These are phyloP conservation scores for Tortricodes alternella DNA, from an alignment of 2,888 invertebrate genomes.

Conservation along the genomic window DNA sequence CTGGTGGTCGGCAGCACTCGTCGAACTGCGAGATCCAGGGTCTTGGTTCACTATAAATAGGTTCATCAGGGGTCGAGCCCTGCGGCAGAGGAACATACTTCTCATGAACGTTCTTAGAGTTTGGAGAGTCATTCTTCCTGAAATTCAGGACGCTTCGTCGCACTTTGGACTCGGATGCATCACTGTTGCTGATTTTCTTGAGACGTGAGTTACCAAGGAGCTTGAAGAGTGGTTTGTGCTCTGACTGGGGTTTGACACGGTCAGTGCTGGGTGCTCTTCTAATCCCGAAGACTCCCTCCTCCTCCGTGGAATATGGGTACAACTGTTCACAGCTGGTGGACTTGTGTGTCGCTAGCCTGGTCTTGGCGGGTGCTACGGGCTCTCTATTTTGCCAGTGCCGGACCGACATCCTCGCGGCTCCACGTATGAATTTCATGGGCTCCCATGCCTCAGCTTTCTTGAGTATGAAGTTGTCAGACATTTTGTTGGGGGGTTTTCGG, in stretches of 20 bases:
- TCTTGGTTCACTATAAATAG: constrained; percentile 72
- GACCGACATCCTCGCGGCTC: constrained; percentile 78
- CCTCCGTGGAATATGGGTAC: constrained; percentile 66
- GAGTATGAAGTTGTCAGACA: constrained; percentile 81
- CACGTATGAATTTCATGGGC: constrained; percentile 74
- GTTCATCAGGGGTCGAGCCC: constrained; percentile 61
- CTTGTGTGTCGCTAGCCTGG: constrained; percentile 65
- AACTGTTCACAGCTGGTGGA: constrained; percentile 79
- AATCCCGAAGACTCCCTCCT: constrained; percentile 68
- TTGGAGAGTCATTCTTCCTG: constrained; percentile 60
- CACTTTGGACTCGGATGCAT: constrained; percentile 63
- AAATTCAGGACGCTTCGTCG: constrained; percentile 74
- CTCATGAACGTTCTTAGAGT: constrained; percentile 69
- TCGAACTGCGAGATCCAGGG: constrained; percentile 66
- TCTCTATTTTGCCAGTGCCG: constrained; percentile 79
- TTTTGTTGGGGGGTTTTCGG: constrained; percentile 69
- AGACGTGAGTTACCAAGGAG: constrained; percentile 69
- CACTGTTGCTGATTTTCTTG: constrained; percentile 65
- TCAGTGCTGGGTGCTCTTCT: constrained; percentile 78
- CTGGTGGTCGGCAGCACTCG: constrained; percentile 71
- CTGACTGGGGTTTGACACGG: constrained; percentile 65
- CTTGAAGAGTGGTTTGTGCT: constrained; percentile 72
- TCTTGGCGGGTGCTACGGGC: constrained; percentile 68
- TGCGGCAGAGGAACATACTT: constrained; percentile 74
- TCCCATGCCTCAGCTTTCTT: constrained; percentile 80